phyloP scores from a whole-genome alignment of 1,140 invertebrate species.

The Arctopsyche grandis region DNA sequence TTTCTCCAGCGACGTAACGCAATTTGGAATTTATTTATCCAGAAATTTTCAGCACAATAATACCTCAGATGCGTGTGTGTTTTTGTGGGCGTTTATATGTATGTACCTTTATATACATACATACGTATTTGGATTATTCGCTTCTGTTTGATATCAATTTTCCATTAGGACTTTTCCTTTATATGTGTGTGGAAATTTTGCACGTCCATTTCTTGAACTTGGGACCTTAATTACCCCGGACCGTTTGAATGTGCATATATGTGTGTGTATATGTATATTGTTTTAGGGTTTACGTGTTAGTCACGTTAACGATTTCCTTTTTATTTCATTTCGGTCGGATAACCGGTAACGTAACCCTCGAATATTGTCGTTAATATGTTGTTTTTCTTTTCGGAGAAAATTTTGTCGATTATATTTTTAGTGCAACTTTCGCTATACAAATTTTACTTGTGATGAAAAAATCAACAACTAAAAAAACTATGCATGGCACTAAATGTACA shows the following conservation, averaged over 20 bases:
- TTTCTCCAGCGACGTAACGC: neutral
- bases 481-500: too few species aligned
- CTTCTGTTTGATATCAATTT: neutral
- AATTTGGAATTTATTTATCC: neutral
- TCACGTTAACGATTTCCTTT: neutral
- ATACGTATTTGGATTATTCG: neutral
- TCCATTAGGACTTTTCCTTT: constrained; percentile 3
- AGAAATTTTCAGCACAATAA: neutral
- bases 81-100: too few species aligned
- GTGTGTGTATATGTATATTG: neutral
- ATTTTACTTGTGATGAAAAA: too few species aligned
- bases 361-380: neutral
- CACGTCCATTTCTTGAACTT: constrained; percentile 16
- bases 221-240: constrained; percentile 22
- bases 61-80: neutral
- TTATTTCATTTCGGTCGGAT: constrained; percentile 1
- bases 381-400: neutral
- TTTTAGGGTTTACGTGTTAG: constrained; percentile 3
- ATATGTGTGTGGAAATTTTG: neutral
- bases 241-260: neutral
- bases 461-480: too few species aligned
- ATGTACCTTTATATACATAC: too few species aligned
- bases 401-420: too few species aligned
- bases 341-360: neutral
- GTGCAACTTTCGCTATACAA: too few species aligned